Base-by-base conservation (phyloP, 1,140 invertebrate genomes). In the Heterodera schachtii region DNA sequence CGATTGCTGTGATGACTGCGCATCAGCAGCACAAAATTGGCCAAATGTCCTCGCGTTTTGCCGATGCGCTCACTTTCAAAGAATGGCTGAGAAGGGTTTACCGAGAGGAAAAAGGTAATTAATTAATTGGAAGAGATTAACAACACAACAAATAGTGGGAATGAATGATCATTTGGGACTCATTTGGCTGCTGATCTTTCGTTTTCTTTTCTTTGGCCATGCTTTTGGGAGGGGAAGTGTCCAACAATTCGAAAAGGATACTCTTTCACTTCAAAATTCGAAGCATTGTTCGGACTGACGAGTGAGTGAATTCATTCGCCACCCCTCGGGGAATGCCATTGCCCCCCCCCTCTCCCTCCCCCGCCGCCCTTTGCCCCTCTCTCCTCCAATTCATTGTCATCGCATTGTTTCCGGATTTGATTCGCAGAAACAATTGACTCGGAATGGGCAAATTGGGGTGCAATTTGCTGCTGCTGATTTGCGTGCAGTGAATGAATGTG, bases 41-140 rank as follows among this genome's bases (percentile, higher is more conserved):
- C 16, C 66, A 60, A 0, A 66, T 44, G 21, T 67, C 76, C 9
- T 84, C 84, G 8, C 64, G 75, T n/a, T 86, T 86, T 60, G 66
- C 60, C 31, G 86, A 87, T 79, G 69, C 86, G 16, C 49, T 86
- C 41, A 86, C 85, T n/a, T 86, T 86, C 64, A 86, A 87, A 44
- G 85, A 86, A 80, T 86, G 85, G 85, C 80, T 86, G 19, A 44
- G 71, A 19, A 78, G 57, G 47, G 86, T 87, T 9, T 86, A 87
- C 80, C 43, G 75, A 6, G 57, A 87, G 57, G 86, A 87, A 43
- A 87, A 87, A 80, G 85, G 85, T 86, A n/a, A 16, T 57, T 85
- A 52, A n/a, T 78, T 60, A 4, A 8, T 8, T 8, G 49, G 49
- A 6, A 52, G 6, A 52, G 11, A 52, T 8, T 52, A 11, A 11